phyloP scores from a whole-genome alignment of 2,113 vertebrate genomes.

The Cheirogaleus medius region DNA sequence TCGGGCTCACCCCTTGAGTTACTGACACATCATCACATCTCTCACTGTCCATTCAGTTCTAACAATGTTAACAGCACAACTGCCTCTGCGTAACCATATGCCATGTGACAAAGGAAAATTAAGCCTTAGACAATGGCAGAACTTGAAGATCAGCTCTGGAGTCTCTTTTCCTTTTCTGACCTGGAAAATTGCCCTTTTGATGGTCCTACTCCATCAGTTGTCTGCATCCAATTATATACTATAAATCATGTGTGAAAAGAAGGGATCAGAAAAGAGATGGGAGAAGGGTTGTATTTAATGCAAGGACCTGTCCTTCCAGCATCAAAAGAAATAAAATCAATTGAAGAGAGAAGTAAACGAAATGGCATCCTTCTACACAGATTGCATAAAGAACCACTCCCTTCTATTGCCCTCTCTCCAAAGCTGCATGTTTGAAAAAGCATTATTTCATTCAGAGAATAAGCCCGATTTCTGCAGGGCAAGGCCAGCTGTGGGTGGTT shows the following conservation, averaged over 20 bases:
- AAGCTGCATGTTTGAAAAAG: not conserved
- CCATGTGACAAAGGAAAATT: not conserved
- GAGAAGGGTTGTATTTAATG: not conserved
- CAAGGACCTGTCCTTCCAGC: not conserved
- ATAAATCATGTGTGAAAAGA: not conserved
- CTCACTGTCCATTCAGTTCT: not conserved
- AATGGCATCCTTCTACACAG: not conserved
- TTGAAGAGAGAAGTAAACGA: not conserved
- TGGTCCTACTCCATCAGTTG: not conserved
- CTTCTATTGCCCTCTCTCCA: not conserved
- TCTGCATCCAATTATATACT: not conserved
- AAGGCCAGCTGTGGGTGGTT: not conserved
- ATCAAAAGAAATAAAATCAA: not conserved
- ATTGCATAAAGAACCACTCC: not conserved
- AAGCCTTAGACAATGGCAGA: not conserved
- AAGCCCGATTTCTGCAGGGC: not conserved
- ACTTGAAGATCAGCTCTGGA: not conserved
- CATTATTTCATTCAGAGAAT: not conserved
- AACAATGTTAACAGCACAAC: fast-evolving
- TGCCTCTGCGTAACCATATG: not conserved
- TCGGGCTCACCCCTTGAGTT: not conserved
- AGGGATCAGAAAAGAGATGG: not conserved
- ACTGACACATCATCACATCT: too few species aligned
- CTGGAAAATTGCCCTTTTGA: not conserved
- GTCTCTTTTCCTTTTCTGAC: not conserved